Base-by-base conservation (phyloP, 2,888 invertebrate species). In the Calliphora vomitoria region DNA sequence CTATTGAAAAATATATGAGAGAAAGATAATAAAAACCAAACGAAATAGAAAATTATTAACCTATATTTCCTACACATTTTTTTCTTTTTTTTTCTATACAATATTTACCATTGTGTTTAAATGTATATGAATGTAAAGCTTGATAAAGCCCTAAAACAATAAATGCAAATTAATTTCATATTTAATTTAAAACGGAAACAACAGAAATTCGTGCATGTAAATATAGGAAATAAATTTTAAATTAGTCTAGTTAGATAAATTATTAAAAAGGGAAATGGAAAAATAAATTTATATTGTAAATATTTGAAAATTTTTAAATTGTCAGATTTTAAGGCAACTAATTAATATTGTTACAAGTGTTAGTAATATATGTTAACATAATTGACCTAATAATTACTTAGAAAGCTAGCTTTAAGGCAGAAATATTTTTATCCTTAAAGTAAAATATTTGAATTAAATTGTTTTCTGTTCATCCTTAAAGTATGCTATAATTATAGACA, bases 31-130 rank as follows among this genome's bases (percentile, higher is more conserved):
- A 69, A 53, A 78, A 82, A 82, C 58, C 74, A 58, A 74, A 75
- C 82, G 55, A 82, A 47, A 75, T 75, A 38, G 66, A 66, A 69
- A 83, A 83, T 83, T 78, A 83, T 66, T 83, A 71, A 83, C 78
- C 83, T 47, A 83, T 47, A 78, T 83, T 82, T 58, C 68, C 35
- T 75, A 62, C 47, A 47, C 13, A 15, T 78, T 20, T 20, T 53
- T 72, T 25, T 15, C 62, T 44, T 71, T 76, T 71, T 74, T n/a
- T n/a, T n/a, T n/a, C n/a, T n/a, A n/a, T n/a, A n/a, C n/a, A 4
- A 8, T 8, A 31, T 41, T 41, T 11, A 10, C 10, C 13, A 44
- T 44, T 13, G 44, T 44, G 8, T 44, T 1, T 44, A 35, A 35
- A 50, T 35, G 5, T 25, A 8, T 25, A 6, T 44, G 8, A 71